phyloP scores from a whole-genome alignment of 2,797 vertebrate genomes.

The Muraenolepis orangiensis region DNA sequence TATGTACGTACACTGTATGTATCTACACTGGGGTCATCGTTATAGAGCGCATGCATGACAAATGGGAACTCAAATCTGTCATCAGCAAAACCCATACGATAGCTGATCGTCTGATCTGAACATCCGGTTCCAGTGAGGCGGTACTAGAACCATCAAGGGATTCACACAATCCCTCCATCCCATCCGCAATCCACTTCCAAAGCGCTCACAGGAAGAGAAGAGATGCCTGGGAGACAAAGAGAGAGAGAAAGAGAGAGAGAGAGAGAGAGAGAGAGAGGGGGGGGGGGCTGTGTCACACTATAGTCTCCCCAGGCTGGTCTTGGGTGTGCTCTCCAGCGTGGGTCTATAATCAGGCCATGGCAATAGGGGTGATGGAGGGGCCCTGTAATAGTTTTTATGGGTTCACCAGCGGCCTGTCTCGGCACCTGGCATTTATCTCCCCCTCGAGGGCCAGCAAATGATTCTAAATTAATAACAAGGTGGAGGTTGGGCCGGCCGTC shows the following conservation, averaged over 20 bases:
- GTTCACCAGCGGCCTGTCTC: constrained; percentile 70
- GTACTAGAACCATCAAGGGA: too few relatives aligned
- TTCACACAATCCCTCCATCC: too few relatives aligned
- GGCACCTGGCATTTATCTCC: constrained; percentile 77
- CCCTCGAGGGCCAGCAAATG: constrained; percentile 73
- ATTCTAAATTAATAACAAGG: constrained; percentile 81
- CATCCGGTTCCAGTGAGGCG: background rate
- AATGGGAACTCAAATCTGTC: background rate
- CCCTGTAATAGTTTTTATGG: constrained; percentile 79
- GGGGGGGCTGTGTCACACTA: constrained; percentile 19
- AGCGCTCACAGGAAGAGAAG: constrained; percentile 15
- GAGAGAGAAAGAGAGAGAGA: constrained; percentile 16
- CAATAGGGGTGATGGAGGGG: constrained; percentile 73
- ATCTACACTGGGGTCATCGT: too few relatives aligned
- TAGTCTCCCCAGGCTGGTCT: constrained; percentile 59
- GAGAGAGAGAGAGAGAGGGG: background rate
- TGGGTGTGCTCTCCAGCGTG: constrained; percentile 46
- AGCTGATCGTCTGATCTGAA: background rate
- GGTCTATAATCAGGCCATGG: constrained; percentile 74
- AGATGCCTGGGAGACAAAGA: constrained; percentile 54
- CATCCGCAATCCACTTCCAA: too few relatives aligned
- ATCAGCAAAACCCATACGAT: background rate
- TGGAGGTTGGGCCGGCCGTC: constrained; percentile 55
- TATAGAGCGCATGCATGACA: background rate
- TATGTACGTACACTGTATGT: too few relatives aligned